Percentiles rank a stretch among this genome's conserved stretches.
These are phyloP conservation scores for Lypha dubia DNA, from an alignment of 2,888 invertebrate species.

Conservation along the genomic window DNA sequence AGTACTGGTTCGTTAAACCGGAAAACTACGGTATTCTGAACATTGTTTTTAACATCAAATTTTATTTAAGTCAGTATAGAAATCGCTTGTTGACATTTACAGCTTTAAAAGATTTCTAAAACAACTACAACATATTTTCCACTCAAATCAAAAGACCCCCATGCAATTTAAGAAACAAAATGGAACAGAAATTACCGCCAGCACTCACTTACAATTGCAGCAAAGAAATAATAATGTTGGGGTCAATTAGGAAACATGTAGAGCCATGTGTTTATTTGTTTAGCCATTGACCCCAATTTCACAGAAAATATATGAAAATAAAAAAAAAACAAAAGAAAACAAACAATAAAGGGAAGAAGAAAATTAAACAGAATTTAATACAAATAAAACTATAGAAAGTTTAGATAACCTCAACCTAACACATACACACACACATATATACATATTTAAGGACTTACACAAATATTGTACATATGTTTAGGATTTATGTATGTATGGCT, in stretches of 20 bases:
- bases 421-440: slow-evolving; percentile 4
- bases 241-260: slow-evolving; percentile 20
- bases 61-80: slow-evolving; percentile 17
- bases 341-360: neutral
- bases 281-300: slow-evolving; percentile 43
- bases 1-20: too few species aligned
- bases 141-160: neutral
- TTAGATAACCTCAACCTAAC: neutral
- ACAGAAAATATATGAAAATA: neutral
- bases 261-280: slow-evolving; percentile 42
- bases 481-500: too few species aligned
- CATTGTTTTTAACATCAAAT: neutral
- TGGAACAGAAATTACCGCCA: slow-evolving; percentile 10
- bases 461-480: too few species aligned
- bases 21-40: neutral
- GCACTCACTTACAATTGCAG: slow-evolving; percentile 10
- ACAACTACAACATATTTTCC: neutral
- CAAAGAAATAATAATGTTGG: neutral
- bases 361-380: slow-evolving; percentile 25
- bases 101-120: neutral
- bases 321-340: neutral
- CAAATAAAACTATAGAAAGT: slow-evolving; percentile 39
- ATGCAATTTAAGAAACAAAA: neutral
- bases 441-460: neutral
- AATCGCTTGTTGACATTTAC: slow-evolving; percentile 27